Conservation (phyloP, 1,140 invertebrate genomes). For the Bicyclus anynana region DNA sequence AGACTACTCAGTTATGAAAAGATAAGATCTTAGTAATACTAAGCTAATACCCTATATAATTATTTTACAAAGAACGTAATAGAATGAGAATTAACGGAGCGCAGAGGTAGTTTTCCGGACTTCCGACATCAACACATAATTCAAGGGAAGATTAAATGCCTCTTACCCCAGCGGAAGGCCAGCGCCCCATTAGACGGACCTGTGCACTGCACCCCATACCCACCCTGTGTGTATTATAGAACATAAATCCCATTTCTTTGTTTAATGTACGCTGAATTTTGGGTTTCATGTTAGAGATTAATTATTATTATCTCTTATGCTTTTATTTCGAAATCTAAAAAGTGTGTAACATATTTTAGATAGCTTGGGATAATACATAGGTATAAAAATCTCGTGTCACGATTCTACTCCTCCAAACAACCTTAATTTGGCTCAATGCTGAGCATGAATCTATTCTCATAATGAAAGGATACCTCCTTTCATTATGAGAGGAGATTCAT, state of each 20-base stretch:
- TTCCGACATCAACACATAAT: constrained; percentile 70
- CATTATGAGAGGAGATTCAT: no score
- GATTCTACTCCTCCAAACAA: no score
- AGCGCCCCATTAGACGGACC: constrained; percentile 56
- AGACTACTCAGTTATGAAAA: no score
- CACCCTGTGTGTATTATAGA: constrained; percentile 45
- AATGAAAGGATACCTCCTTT: no score
- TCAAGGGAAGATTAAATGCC: constrained; percentile 72
- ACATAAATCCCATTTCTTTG: constrained; percentile 12
- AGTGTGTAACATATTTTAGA: no score
- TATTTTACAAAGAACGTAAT: constrained; percentile 20
- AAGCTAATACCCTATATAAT: constrained; percentile 3
- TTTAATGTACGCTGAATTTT: constrained; percentile 3
- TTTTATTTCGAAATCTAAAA: no score
- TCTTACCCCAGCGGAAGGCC: constrained; percentile 61
- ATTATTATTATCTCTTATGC: no score
- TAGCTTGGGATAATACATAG: no score
- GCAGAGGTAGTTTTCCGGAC: constrained; percentile 48
- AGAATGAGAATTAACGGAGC: constrained; percentile 43
- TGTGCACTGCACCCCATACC: constrained; percentile 24
- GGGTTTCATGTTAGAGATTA: background rate
- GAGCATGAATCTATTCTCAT: no score
- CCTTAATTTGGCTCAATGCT: no score
- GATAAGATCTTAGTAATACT: background rate
- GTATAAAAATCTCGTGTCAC: no score